These are phyloP conservation scores for Bryconaethiops microstoma DNA, from an alignment of 2,797 vertebrate species.

Conservation along the genomic window DNA sequence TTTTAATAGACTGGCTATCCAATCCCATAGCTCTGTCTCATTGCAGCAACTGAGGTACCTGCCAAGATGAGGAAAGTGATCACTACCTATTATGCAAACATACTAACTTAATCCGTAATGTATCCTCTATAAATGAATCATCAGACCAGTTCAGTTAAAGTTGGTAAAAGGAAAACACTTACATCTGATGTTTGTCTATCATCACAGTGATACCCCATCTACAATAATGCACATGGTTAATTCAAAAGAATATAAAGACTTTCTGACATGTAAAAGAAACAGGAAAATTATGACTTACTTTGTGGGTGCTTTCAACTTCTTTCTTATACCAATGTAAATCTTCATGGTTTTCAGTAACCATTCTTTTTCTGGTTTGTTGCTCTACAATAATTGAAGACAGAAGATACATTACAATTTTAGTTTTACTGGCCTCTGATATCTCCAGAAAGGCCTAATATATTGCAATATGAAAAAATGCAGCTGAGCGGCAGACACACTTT, in stretches of 20 bases:
- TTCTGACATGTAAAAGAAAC: not conserved
- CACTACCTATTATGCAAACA: slow-evolving; percentile 18
- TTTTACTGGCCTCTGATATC: not conserved
- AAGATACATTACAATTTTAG: no score
- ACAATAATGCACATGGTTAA: slow-evolving; percentile 35
- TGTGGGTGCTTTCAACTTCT: slow-evolving; percentile 91
- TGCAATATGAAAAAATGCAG: slow-evolving; percentile 2
- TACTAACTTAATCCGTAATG: not conserved
- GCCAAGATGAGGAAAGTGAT: slow-evolving; percentile 33
- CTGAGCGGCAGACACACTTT: slow-evolving; percentile 75
- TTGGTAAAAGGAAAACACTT: slow-evolving; percentile 70
- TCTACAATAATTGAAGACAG: slow-evolving; percentile 76
- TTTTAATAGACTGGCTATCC: slow-evolving; percentile 92
- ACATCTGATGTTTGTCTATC: slow-evolving; percentile 94
- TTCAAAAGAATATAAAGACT: not conserved
- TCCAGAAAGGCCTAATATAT: not conserved
- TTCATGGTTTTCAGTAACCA: slow-evolving; percentile 90
- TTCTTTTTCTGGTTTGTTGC: slow-evolving; percentile 88
- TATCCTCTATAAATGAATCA: not conserved
- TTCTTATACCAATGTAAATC: slow-evolving; percentile 91
- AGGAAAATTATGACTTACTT: slow-evolving; percentile 74
- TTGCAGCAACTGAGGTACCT: slow-evolving; percentile 87
- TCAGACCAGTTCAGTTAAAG: not conserved
- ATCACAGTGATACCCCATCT: slow-evolving; percentile 94
- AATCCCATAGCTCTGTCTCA: slow-evolving; percentile 93